A percentile compares a stretch with the other conserved stretches of the same genome.
Evolutionary conservation across 2,113 vertebrate species (phyloP).

Genomic region (Cyrtonyx montezumae): DNA sequence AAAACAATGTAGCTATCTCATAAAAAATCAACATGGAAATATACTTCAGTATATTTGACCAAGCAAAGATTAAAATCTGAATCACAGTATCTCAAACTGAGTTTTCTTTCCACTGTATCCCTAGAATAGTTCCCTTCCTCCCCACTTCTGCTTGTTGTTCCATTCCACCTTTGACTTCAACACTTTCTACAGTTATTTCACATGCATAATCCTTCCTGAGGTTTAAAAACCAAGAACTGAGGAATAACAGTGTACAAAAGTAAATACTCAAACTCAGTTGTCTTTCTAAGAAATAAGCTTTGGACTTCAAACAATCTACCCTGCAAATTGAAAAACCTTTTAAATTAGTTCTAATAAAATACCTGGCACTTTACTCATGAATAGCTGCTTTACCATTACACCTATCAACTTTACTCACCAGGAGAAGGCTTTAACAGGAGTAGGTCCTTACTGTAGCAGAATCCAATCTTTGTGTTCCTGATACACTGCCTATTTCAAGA

Average conservation of each 20-base stretch:
- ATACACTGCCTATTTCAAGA: slow-evolving; percentile 86
- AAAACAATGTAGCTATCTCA: not conserved
- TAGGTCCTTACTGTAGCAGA: slow-evolving; percentile 96
- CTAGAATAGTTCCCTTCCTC: not conserved
- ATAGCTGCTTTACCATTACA: not conserved
- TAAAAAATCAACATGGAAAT: not conserved
- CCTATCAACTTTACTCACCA: slow-evolving; percentile 81
- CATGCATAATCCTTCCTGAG: not conserved
- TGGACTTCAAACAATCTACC: not conserved
- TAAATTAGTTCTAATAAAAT: not conserved
- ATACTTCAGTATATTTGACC: not conserved
- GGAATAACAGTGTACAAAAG: not conserved
- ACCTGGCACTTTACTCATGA: not conserved
- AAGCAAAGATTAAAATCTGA: not conserved
- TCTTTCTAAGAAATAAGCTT: not conserved
- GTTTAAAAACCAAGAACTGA: not conserved
- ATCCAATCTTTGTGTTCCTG: slow-evolving; percentile 94
- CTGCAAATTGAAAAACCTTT: not conserved
- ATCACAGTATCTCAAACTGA: not conserved
- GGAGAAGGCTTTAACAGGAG: slow-evolving; percentile 90
- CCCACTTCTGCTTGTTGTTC: not conserved
- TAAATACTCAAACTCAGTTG: not conserved
- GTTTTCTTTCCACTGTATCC: not conserved
- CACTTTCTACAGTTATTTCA: not conserved
- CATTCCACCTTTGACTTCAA: not conserved